Evolutionary conservation across 2,797 vertebrate species (phyloP).

Genomic region (Hoplostethus mediterraneus): DNA sequence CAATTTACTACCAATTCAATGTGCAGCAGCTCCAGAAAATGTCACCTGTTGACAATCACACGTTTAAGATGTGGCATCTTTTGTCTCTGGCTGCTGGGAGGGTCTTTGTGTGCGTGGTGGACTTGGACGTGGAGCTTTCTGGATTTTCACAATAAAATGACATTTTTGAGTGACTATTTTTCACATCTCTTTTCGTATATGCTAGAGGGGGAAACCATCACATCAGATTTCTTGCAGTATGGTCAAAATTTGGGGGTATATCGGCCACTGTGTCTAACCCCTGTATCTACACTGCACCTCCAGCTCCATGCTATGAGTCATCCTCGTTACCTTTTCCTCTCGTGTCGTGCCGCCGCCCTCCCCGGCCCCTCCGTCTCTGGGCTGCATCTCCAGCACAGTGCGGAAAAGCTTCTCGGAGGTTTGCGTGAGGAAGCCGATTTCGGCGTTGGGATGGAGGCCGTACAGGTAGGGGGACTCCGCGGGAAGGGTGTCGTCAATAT

Average conservation of each 20-base stretch:
- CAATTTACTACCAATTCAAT: conserved; percentile 55
- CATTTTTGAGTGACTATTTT: too few species aligned
- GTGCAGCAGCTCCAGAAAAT: conserved; percentile 53
- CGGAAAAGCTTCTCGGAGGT: conserved; percentile 93
- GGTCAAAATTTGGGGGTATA: not conserved
- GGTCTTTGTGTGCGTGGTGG: not conserved
- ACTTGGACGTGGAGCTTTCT: too few species aligned
- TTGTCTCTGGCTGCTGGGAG: conserved; percentile 8
- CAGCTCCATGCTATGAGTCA: not conserved
- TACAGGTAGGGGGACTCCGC: conserved; percentile 93
- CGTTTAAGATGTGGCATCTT: conserved; percentile 32
- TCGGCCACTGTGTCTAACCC: not conserved
- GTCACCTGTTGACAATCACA: conserved; percentile 61
- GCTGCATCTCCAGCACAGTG: conserved; percentile 92
- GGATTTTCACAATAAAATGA: too few species aligned
- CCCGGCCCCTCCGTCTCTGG: conserved; percentile 79
- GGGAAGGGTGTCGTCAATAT: conserved; percentile 90
- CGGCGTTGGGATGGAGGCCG: conserved; percentile 94
- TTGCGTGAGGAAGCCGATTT: conserved; percentile 95
- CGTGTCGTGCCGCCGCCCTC: conserved; percentile 77
- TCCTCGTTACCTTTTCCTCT: conserved; percentile 89
- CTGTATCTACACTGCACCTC: not conserved
- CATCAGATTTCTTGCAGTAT: too few species aligned
- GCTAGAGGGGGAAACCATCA: too few species aligned
- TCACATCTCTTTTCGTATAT: too few species aligned